These are phyloP conservation scores for Myripristis jacobus DNA, from an alignment of 2,797 vertebrate genomes.

Conservation along the genomic window DNA sequence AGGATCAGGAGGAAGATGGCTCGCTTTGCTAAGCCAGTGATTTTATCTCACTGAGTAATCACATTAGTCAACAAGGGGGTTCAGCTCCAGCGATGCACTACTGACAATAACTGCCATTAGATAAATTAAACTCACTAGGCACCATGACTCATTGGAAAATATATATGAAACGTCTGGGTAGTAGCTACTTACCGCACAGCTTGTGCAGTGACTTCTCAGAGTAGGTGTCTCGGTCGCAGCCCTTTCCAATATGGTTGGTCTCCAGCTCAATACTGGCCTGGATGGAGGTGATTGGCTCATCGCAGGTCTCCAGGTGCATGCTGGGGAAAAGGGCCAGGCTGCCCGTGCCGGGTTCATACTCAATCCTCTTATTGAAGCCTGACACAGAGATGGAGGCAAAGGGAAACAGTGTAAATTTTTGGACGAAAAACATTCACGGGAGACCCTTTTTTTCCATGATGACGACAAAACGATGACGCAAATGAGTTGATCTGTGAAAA, in stretches of 20 bases:
- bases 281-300: slow-evolving; percentile 91
- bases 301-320: slow-evolving; percentile 94
- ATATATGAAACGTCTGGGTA: not conserved
- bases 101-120: not conserved
- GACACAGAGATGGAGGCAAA: slow-evolving; percentile 27
- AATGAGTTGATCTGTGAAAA: too few relatives aligned
- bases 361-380: slow-evolving; percentile 96
- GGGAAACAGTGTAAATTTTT: too few relatives aligned
- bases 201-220: slow-evolving; percentile 97
- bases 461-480: too few relatives aligned
- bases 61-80: not conserved
- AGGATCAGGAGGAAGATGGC: not conserved
- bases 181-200: slow-evolving; percentile 89
- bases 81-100: not conserved
- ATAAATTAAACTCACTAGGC: not conserved
- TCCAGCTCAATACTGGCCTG: slow-evolving; percentile 91
- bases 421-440: too few relatives aligned
- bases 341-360: slow-evolving; percentile 96
- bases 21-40: not conserved
- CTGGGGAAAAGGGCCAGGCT: slow-evolving; percentile 92
- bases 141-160: not conserved
- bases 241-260: slow-evolving; percentile 97
- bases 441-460: too few relatives aligned
- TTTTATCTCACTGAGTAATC: not conserved
- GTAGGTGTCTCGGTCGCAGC: slow-evolving; percentile 97